Conservation (phyloP, 2,113 vertebrate genomes). For the Mormoops blainvillei region DNA sequence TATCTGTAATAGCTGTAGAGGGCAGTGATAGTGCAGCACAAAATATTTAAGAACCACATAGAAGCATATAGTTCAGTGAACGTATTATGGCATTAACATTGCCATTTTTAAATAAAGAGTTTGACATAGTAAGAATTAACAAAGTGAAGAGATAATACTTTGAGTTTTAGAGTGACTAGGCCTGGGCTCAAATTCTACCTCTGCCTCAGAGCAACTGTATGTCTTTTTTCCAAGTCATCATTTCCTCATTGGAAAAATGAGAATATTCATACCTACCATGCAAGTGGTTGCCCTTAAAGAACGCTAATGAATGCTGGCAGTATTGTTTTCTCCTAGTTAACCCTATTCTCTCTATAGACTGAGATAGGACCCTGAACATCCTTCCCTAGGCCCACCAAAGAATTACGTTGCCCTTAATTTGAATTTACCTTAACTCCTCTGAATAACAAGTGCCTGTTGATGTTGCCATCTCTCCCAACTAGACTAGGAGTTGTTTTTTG, state of each 20-base stretch:
- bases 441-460: background rate
- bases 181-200: background rate
- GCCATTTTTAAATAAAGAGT: background rate
- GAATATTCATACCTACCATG: background rate
- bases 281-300: background rate
- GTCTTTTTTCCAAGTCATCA: background rate
- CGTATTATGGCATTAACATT: background rate
- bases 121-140: background rate
- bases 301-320: background rate
- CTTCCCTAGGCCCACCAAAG: background rate
- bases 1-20: background rate
- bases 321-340: background rate
- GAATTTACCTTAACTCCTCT: background rate
- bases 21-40: background rate
- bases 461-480: background rate
- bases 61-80: background rate
- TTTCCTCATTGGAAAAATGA: slow-evolving; percentile 14
- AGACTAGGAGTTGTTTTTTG: background rate
- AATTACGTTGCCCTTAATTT: background rate
- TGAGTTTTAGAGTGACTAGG: background rate
- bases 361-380: too few relatives aligned
- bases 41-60: background rate
- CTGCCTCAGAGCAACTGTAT: background rate
- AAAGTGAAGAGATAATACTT: background rate
- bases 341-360: background rate